A percentile compares a stretch with the other conserved stretches of the same genome.
These are phyloP conservation scores for Lagopus leucura DNA, from an alignment of 2,113 vertebrate species.

Conservation along the genomic window DNA sequence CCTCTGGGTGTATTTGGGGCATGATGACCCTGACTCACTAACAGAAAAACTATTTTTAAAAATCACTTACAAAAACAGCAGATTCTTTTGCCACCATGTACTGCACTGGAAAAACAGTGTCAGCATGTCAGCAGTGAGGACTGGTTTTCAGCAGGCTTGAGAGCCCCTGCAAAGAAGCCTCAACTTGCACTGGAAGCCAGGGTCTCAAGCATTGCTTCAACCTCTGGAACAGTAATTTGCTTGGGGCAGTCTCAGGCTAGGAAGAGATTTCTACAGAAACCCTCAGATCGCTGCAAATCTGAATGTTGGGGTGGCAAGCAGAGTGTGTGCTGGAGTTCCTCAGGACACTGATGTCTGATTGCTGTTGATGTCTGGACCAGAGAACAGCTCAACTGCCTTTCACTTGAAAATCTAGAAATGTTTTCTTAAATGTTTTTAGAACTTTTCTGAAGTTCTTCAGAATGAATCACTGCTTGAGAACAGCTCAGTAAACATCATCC, in stretches of 20 bases:
- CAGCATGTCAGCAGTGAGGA: not conserved
- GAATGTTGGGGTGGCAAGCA: not conserved
- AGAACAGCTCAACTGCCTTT: not conserved
- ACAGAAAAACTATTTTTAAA: not conserved
- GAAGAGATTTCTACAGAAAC: not conserved
- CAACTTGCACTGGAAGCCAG: not conserved
- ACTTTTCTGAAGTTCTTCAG: not conserved
- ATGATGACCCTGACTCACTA: not conserved
- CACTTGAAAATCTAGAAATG: not conserved
- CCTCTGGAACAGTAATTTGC: not conserved
- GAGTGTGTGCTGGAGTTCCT: not conserved
- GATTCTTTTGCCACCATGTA: not conserved
- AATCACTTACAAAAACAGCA: not conserved
- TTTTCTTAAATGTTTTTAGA: not conserved
- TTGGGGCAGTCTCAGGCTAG: not conserved
- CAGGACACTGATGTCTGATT: not conserved
- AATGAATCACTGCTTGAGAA: constrained; percentile 23
- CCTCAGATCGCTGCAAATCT: not conserved
- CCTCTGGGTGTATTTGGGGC: not conserved
- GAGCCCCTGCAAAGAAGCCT: not conserved
- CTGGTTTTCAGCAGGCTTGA: not conserved
- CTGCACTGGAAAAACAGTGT: not conserved
- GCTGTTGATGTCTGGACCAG: not conserved
- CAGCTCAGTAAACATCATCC: not conserved
- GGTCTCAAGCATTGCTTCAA: not conserved